Conservation (phyloP, 2,797 vertebrate genomes). For the Gadopsis bispinosus region DNA sequence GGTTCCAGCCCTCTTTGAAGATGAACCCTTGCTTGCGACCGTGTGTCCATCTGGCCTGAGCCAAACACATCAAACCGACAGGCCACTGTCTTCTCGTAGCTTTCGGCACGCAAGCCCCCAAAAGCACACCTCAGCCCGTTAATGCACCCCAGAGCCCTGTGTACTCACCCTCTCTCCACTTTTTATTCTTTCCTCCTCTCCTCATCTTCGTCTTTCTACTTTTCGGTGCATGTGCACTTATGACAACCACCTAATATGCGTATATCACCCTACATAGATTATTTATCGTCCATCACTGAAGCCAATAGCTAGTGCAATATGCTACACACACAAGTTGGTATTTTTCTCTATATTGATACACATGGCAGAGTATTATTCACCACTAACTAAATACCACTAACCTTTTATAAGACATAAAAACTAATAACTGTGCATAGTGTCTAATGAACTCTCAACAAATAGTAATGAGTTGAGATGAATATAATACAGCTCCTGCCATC, state of each 20-base stretch:
- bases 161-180: background rate
- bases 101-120: constrained; percentile 65
- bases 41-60: constrained; percentile 65
- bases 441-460: background rate
- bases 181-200: constrained; percentile 20
- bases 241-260: constrained; percentile 41
- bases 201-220: constrained; percentile 34
- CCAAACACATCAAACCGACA: constrained; percentile 56
- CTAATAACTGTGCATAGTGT: background rate
- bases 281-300: constrained; percentile 30
- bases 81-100: constrained; percentile 52
- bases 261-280: constrained; percentile 12
- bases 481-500: background rate
- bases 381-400: too few species aligned
- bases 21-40: constrained; percentile 37
- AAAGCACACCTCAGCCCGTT: constrained; percentile 63
- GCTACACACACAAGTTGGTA: background rate
- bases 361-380: background rate
- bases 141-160: constrained; percentile 67
- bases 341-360: background rate
- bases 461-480: too few species aligned
- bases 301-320: background rate
- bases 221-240: constrained; percentile 25
- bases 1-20: constrained; percentile 74
- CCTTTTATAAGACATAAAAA: too few species aligned